Evolutionary conservation across 2,797 vertebrate genomes (phyloP).

Genomic region (Coreius guichenoti): DNA sequence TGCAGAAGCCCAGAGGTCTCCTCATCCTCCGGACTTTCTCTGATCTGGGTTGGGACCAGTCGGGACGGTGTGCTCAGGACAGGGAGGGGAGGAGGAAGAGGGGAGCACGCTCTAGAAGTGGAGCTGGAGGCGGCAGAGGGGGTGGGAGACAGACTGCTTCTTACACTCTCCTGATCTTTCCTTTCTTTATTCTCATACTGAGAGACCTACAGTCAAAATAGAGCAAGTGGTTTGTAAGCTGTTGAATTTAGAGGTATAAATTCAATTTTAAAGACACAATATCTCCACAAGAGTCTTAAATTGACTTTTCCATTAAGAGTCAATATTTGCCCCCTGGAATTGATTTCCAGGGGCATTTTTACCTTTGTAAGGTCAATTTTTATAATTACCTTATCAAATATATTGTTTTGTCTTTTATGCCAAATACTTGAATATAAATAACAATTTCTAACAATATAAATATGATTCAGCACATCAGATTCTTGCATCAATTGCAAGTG

Average conservation of each 20-base stretch:
- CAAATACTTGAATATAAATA: not conserved
- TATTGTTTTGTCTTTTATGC: not conserved
- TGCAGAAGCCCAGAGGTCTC: constrained; percentile 89
- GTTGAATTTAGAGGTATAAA: not conserved
- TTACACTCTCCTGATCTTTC: constrained; percentile 75
- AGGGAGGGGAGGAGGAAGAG: constrained; percentile 74
- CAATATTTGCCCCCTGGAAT: too few relatives aligned
- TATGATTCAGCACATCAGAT: not conserved
- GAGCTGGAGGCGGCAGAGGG: constrained; percentile 71
- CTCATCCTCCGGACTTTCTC: constrained; percentile 86
- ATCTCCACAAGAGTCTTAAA: not conserved
- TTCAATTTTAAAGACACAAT: not conserved
- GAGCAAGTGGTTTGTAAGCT: not conserved
- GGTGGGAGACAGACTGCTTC: constrained; percentile 79
- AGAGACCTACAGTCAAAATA: constrained; percentile 64
- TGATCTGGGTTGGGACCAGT: constrained; percentile 67
- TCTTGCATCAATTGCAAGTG: too few relatives aligned
- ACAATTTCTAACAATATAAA: not conserved
- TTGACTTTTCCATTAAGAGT: too few relatives aligned
- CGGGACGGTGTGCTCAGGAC: constrained; percentile 72
- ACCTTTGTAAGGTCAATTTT: too few relatives aligned
- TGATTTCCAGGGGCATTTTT: too few relatives aligned
- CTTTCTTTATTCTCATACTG: constrained; percentile 74
- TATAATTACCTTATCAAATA: not conserved
- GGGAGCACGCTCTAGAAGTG: constrained; percentile 73